Conservation (phyloP, 2,888 invertebrate genomes). For the Oscheius myriophilus region DNA sequence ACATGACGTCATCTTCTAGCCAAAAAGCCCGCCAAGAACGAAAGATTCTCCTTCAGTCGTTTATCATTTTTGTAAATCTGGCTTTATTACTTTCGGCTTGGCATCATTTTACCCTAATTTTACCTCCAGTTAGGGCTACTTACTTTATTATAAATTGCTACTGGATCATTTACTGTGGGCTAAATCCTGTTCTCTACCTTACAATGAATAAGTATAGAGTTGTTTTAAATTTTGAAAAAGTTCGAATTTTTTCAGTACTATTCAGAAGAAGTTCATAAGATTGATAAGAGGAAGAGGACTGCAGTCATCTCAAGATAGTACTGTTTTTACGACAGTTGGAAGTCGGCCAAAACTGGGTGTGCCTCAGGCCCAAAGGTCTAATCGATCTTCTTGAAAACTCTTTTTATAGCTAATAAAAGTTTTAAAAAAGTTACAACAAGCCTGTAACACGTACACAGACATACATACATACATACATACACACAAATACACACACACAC, state of each 20-base stretch:
- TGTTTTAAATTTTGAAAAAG: background rate
- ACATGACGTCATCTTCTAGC: background rate
- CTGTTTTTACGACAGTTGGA: too few relatives aligned
- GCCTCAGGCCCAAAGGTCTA: too few relatives aligned
- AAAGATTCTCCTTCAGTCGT: slow-evolving; percentile 12
- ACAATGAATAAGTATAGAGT: slow-evolving; percentile 26
- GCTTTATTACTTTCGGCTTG: slow-evolving; percentile 10
- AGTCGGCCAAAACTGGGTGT: too few relatives aligned
- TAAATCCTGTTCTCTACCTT: slow-evolving; percentile 19
- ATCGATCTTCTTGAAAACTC: too few relatives aligned
- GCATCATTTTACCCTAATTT: slow-evolving; percentile 19
- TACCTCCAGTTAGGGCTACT: slow-evolving; percentile 6
- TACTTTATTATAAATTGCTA: slow-evolving; percentile 21
- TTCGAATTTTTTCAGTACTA: slow-evolving; percentile 5
- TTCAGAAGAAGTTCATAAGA: slow-evolving; percentile 9
- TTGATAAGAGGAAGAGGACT: too few relatives aligned
- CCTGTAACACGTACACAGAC: too few relatives aligned
- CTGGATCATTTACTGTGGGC: slow-evolving; percentile 25
- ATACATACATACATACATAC: too few relatives aligned
- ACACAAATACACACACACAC: too few relatives aligned
- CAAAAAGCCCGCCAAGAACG: slow-evolving; percentile 4
- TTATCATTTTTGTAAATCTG: slow-evolving; percentile 25
- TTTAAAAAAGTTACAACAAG: too few relatives aligned
- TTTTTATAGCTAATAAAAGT: too few relatives aligned
- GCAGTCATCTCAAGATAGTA: too few relatives aligned